phyloP scores from a whole-genome alignment of 2,888 invertebrate genomes.

The Tridacna crocea region DNA sequence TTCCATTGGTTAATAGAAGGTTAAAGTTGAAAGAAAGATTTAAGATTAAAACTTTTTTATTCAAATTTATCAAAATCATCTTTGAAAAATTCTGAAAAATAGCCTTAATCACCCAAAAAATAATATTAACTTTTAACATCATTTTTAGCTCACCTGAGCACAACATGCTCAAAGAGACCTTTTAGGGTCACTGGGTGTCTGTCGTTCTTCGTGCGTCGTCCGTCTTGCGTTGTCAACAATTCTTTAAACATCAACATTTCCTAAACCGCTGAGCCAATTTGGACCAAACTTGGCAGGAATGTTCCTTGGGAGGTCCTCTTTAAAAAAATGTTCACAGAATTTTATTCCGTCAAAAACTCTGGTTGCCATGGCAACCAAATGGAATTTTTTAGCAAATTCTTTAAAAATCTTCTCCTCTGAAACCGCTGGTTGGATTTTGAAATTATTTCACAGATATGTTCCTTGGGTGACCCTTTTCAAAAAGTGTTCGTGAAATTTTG shows the following conservation, averaged over 20 bases:
- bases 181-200: no score
- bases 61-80: no score
- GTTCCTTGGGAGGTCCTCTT: constrained; percentile 2
- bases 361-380: neutral
- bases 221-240: no score
- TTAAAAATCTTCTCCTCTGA: neutral
- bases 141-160: no score
- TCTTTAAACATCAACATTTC: neutral
- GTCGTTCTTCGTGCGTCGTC: no score
- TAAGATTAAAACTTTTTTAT: no score
- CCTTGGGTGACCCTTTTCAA: neutral
- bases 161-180: no score
- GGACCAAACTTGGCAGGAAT: constrained; percentile 1
- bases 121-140: no score
- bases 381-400: neutral
- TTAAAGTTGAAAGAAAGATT: no score
- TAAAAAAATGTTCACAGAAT: neutral
- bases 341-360: neutral
- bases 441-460: neutral
- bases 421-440: neutral
- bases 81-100: no score
- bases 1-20: no score
- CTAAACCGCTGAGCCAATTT: neutral
- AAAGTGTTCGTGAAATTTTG: neutral
- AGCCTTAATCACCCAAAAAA: no score